Conservation (phyloP, 2,888 invertebrate genomes). For the Melieria picta region DNA sequence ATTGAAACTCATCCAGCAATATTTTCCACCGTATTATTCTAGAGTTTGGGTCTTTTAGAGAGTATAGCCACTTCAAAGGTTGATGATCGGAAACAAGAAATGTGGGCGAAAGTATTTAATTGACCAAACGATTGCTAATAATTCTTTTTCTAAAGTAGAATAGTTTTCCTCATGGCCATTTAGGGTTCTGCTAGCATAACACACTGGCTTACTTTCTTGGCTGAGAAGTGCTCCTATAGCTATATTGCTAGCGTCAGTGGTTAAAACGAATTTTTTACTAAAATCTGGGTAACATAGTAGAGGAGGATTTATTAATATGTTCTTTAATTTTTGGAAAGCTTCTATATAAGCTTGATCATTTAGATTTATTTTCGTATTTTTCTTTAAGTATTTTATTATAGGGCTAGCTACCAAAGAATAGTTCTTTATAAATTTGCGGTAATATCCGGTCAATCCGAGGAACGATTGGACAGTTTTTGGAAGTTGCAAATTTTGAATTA, state of each 20-base stretch:
- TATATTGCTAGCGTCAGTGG: constrained; percentile 50
- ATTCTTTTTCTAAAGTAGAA: constrained; percentile 48
- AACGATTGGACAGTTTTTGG: constrained; percentile 20
- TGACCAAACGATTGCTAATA: constrained; percentile 45
- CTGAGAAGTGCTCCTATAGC: constrained; percentile 41
- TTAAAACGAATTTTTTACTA: constrained; percentile 37
- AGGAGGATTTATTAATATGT: constrained; percentile 42
- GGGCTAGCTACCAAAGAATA: constrained; percentile 6
- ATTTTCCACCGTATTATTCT: constrained; percentile 11
- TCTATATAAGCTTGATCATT: constrained; percentile 14
- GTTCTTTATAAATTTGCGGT: constrained; percentile 5
- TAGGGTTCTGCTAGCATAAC: constrained; percentile 47
- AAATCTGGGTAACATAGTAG: constrained; percentile 55
- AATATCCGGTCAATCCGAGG: constrained; percentile 7
- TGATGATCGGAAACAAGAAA: constrained; percentile 27
- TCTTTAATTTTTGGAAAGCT: constrained; percentile 32
- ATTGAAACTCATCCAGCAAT: constrained; percentile 23
- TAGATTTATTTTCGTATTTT: constrained; percentile 6
- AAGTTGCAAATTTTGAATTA: constrained; percentile 23
- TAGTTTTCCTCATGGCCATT: constrained; percentile 42
- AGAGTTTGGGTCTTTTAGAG: constrained; percentile 24
- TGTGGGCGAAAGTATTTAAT: constrained; percentile 4
- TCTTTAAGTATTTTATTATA: constrained; percentile 8
- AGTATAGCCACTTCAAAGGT: constrained; percentile 29
- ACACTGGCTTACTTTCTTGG: constrained; percentile 43